Base-by-base conservation (phyloP, 2,888 invertebrate species). In the Drosophila maculinotata region DNA sequence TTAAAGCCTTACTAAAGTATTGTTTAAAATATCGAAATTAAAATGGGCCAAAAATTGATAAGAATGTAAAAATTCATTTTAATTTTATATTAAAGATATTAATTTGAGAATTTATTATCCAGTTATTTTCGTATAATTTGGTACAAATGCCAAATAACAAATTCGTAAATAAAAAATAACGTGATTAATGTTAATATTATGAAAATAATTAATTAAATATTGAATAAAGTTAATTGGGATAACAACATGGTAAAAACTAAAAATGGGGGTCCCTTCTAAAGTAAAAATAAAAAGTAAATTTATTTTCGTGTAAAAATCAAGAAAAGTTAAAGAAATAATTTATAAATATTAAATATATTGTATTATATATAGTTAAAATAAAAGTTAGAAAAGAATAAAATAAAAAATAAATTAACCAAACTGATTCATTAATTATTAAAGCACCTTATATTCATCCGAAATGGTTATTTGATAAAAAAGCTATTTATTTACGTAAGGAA, bases 391-490 rank as follows among this genome's bases (percentile, higher is more conserved):
- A 90, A 17, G 88, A 85, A 90, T 93, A 93, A 76, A 92, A 88
- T 38, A 89, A 5, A 82, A 93, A 92, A 89, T 93, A 93, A 78
- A 91, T 89, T 62, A 92, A 58, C 92, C 92, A 92, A 89, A 92
- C 78, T 69, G 88, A 91, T 92, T 93, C 91, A 72, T 90, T 92
- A 77, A 92, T 91, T 89, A 92, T 83, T 85, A 93, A 87, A 0
- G 92, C 82, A 23, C 90, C 79, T 73, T 93, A 42, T 90, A 93
- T 92, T 92, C 94, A 94, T 0, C 93, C 92, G 90, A 94, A 89
- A 88, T 94, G 94, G 89, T 94, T 94, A 92, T 94, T 94, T 0
- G 94, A 94, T 0, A 94, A 94, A 88, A 92, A 94, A 36, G 93
- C 91, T 92, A 94, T 89, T 89, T 94, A 90, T 93, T 93, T 93